Evolutionary conservation across 2,888 invertebrate genomes (phyloP).

Genomic region (Ochropleura leucogaster): DNA sequence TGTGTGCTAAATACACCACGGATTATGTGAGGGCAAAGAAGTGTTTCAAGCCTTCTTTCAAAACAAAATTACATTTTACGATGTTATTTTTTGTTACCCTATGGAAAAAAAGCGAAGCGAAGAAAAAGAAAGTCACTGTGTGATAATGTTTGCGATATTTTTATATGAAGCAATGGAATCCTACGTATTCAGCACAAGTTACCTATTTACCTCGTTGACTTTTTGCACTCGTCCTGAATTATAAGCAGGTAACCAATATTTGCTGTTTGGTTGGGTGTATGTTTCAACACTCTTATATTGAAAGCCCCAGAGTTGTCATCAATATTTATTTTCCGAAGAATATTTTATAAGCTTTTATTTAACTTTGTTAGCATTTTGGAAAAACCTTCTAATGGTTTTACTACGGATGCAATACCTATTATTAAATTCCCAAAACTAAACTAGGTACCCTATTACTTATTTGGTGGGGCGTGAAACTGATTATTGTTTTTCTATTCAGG

Average conservation of each 20-base stretch:
- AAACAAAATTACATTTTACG: too few species aligned
- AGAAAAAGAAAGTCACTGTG: too few species aligned
- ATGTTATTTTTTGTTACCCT: too few species aligned
- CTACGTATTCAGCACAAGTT: constrained; percentile 33
- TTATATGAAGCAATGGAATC: constrained; percentile 10
- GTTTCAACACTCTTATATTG: constrained; percentile 4
- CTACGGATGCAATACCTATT: not conserved
- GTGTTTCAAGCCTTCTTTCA: too few species aligned
- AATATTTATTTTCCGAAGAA: not conserved
- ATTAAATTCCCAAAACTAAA: not conserved
- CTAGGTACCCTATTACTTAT: not conserved
- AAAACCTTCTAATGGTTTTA: not conserved
- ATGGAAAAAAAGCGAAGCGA: too few species aligned
- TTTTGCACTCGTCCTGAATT: constrained; percentile 47
- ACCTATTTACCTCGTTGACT: constrained; percentile 41
- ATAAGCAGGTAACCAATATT: constrained; percentile 40
- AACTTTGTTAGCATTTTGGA: not conserved
- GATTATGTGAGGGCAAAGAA: too few species aligned
- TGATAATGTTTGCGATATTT: constrained; percentile 5
- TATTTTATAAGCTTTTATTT: not conserved
- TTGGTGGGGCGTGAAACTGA: not conserved
- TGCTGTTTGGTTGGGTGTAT: constrained; percentile 3
- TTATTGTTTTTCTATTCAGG: constrained; percentile 72
- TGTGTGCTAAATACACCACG: too few species aligned
- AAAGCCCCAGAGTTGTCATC: not conserved